phyloP scores from a whole-genome alignment of 2,113 vertebrate species.

The Microtus ochrogaster region DNA sequence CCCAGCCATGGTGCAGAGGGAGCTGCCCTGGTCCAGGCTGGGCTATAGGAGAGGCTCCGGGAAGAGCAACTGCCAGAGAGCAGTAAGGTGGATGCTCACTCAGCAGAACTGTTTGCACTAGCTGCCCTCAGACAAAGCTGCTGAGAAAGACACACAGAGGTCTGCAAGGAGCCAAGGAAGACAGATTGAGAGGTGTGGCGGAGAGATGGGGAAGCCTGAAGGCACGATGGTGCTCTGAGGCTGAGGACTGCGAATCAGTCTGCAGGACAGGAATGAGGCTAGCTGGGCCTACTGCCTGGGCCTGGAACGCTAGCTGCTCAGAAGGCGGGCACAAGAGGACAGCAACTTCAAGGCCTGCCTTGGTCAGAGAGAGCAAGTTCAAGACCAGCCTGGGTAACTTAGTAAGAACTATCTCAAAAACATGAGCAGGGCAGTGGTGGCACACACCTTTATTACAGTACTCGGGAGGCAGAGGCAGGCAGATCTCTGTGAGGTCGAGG shows the following conservation, averaged over 20 bases:
- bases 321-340: neutral
- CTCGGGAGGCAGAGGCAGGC: neutral
- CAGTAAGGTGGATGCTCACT: too few species aligned
- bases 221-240: accelerated
- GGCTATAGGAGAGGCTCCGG: neutral
- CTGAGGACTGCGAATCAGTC: neutral
- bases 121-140: too few species aligned
- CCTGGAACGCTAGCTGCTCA: neutral
- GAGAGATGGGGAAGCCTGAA: too few species aligned
- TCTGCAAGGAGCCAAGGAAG: neutral
- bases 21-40: neutral
- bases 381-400: neutral
- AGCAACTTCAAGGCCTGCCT: neutral
- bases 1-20: neutral
- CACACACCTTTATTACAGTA: neutral
- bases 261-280: neutral
- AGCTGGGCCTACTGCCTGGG: neutral
- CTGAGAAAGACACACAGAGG: neutral
- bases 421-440: neutral
- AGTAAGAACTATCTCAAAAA: neutral
- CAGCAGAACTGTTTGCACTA: neutral
- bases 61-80: neutral
- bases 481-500: neutral
- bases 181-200: too few species aligned
- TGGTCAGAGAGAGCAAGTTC: neutral